Evolutionary conservation across 2,113 vertebrate species (phyloP).

Genomic region (Panthera uncia): DNA sequence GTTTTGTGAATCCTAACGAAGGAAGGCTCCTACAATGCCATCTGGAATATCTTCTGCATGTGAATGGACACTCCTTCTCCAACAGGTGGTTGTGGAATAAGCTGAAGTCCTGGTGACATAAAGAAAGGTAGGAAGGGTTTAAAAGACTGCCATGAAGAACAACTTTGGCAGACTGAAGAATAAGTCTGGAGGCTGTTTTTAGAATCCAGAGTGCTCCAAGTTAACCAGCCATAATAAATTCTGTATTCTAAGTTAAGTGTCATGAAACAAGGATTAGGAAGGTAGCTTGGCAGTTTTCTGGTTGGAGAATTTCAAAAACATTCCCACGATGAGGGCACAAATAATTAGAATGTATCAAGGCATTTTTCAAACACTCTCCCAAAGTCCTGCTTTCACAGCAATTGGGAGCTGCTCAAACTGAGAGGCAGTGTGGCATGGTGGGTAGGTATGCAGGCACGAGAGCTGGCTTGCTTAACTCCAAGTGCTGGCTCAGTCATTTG

Average conservation of each 20-base stretch:
- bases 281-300: constrained; percentile 42
- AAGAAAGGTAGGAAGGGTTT: not conserved
- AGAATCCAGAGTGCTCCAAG: constrained; percentile 38
- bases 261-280: constrained; percentile 46
- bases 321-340: constrained; percentile 18
- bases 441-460: rapidly evolving
- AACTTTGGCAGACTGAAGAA: not conserved
- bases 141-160: not conserved
- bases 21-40: not conserved
- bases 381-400: not conserved
- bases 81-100: not conserved
- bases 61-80: not conserved
- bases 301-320: constrained; percentile 53
- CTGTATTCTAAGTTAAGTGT: constrained; percentile 46
- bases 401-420: not conserved
- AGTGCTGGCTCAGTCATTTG: not conserved
- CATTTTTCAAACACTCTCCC: not conserved
- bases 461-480: not conserved
- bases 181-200: not conserved
- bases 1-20: not conserved
- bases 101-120: rapidly evolving
- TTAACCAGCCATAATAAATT: constrained; percentile 51
- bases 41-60: not conserved
- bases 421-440: rapidly evolving
- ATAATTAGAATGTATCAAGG: constrained; percentile 49